phyloP scores from a whole-genome alignment of 1,140 invertebrate species.

The honey bee (Apis mellifera) region DNA sequence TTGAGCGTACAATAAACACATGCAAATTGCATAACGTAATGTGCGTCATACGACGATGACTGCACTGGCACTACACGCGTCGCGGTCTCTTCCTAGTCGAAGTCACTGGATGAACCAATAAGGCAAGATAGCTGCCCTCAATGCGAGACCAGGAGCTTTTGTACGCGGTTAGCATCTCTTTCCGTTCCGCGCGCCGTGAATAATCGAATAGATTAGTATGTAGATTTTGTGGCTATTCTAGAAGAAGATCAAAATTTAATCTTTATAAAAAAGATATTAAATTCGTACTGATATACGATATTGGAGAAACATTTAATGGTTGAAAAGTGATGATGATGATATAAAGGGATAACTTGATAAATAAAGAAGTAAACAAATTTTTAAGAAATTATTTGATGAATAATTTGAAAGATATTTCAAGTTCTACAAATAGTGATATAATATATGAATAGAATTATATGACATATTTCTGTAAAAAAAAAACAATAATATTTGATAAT shows the following conservation, averaged over 20 bases:
- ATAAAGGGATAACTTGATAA: too few species aligned
- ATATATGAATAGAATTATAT: background rate
- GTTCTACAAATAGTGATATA: background rate
- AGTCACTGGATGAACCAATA: slow-evolving; percentile 68
- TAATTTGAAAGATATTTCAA: too few species aligned
- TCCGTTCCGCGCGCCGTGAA: background rate
- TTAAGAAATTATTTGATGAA: too few species aligned
- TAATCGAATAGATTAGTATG: slow-evolving; percentile 1
- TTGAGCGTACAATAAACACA: slow-evolving; percentile 61
- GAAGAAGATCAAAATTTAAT: background rate
- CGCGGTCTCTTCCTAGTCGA: slow-evolving; percentile 32
- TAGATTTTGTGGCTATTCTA: background rate
- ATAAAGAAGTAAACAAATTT: too few species aligned
- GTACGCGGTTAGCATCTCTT: slow-evolving; percentile 21
- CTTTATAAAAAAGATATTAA: background rate
- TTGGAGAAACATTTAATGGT: too few species aligned
- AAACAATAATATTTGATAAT: background rate
- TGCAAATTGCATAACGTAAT: slow-evolving; percentile 65
- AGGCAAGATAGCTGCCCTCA: slow-evolving; percentile 74
- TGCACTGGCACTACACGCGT: slow-evolving; percentile 50
- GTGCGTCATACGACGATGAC: slow-evolving; percentile 72
- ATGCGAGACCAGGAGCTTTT: slow-evolving; percentile 49
- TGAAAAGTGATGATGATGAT: too few species aligned
- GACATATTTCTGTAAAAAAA: background rate
- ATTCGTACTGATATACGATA: background rate